A percentile compares a stretch with the other conserved stretches of the same genome.
These are phyloP conservation scores for Chrysomallon squamiferum DNA, from an alignment of 1,140 invertebrate genomes.

Conservation along the genomic window DNA sequence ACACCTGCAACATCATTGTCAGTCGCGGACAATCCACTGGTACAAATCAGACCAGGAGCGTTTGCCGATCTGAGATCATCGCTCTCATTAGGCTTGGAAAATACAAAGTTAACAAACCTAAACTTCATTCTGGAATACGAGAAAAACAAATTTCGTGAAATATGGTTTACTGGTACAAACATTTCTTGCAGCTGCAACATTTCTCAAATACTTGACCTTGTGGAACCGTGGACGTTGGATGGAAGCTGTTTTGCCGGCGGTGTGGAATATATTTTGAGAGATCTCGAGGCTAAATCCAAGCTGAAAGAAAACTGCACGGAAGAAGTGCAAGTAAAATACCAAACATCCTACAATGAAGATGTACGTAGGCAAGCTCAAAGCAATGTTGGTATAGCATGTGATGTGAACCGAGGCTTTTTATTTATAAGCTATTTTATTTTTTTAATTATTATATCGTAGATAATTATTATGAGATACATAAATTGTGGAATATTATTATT, in stretches of 20 bases:
- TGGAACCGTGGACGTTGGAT: background rate
- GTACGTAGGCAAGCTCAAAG: too few relatives aligned
- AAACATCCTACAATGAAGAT: too few relatives aligned
- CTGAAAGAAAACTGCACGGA: background rate
- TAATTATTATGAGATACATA: too few relatives aligned
- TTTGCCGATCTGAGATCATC: background rate
- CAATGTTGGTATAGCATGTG: too few relatives aligned
- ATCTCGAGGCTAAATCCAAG: background rate
- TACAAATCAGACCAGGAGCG: background rate
- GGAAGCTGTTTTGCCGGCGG: background rate
- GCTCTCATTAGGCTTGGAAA: background rate
- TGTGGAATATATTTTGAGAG: background rate
- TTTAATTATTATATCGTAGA: too few relatives aligned
- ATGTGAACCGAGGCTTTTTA: too few relatives aligned
- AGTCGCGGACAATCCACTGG: background rate
- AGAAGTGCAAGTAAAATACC: background rate
- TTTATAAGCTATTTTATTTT: too few relatives aligned
- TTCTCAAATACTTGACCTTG: background rate
- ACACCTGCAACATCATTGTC: background rate
- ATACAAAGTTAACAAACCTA: background rate
- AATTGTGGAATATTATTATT: too few relatives aligned
- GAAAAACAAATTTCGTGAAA: background rate
- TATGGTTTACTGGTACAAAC: background rate
- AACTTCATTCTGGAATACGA: background rate
- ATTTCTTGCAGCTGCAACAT: background rate